Base-by-base conservation (phyloP, 2,113 vertebrate species). In the Lota lota region DNA sequence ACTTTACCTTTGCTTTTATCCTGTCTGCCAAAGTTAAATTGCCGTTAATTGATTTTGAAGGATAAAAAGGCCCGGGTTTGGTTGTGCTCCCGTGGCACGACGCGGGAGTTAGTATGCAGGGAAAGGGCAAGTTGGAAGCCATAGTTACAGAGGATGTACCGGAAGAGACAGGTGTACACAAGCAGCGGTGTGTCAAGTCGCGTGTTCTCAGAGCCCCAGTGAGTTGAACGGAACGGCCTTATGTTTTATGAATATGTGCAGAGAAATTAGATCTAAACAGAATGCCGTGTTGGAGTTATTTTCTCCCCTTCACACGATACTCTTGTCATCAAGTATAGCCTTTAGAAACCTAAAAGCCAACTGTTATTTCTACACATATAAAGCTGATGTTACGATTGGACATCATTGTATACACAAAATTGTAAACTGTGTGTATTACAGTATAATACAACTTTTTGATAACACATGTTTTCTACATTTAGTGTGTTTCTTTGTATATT, bases 1-100 rank as follows among this genome's bases (percentile, higher is more conserved):
- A 95, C 96, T 95, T 97, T 97, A 96, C 95, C 94, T 98, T 61
- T 94, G 93, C 95, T 97, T 97, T 98, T 96, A 98, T 96, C 92
- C 92, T 96, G 95, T 98, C 97, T 77, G 82, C 89, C 91, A 92
- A 92, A 95, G 98, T 99, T 89, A 96, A 92, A 95, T 92, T 94
- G 93, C 90, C 70, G 85, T 91, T 98, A 95, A 98, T 97, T 99
- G 97, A 98, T 97, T 95, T 95, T 93, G 97, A 98, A 93, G 89
- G 90, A 94, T 94, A 83, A 92, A 56, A 92, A 94, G 92, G 87
- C 74, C 64, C 47, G 88, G 84, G 59, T 75, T 83, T 79, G 64
- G 81, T 82, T 84, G 88, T 87, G 66, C 12, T 47, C 40, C 12
- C 40, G 40, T 47, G 40, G 40, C 40, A 14, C 40, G 1, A 67